Percentiles rank a stretch among this genome's conserved stretches.
Evolutionary conservation across 2,113 vertebrate genomes (phyloP).

Genomic region (Oriolus oriolus): DNA sequence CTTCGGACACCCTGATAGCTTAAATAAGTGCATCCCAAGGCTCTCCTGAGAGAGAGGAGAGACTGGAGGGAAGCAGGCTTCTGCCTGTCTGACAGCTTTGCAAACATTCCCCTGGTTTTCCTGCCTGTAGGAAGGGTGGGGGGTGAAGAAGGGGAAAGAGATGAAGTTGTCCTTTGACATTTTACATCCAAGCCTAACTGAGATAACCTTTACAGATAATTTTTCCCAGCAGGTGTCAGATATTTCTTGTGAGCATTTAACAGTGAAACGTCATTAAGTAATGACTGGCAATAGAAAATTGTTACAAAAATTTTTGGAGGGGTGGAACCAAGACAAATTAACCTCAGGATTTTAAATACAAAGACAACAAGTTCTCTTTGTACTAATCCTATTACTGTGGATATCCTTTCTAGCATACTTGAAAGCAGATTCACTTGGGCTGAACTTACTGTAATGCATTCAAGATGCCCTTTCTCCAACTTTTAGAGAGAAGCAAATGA

Average conservation of each 20-base stretch:
- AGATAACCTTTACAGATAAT: slow-evolving; percentile 61
- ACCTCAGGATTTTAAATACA: neutral
- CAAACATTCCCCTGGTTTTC: neutral
- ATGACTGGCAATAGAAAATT: slow-evolving; percentile 53
- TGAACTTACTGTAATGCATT: neutral
- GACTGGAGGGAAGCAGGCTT: slow-evolving; percentile 34
- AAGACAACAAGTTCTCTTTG: neutral
- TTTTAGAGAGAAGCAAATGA: neutral
- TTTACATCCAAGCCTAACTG: slow-evolving; percentile 37
- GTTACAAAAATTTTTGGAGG: slow-evolving; percentile 42
- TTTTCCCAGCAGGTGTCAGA: slow-evolving; percentile 63
- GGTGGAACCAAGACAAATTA: slow-evolving; percentile 46
- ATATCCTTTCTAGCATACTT: neutral
- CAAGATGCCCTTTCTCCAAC: neutral
- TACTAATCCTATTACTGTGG: slow-evolving; percentile 17
- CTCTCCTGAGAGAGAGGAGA: neutral
- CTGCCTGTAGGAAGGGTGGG: neutral
- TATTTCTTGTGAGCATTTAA: slow-evolving; percentile 52
- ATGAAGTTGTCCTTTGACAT: slow-evolving; percentile 46
- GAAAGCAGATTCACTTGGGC: neutral
- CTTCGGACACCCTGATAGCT: slow-evolving; percentile 50
- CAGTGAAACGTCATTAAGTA: slow-evolving; percentile 34
- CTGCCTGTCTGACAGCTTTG: slow-evolving; percentile 3
- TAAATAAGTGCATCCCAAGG: slow-evolving; percentile 10
- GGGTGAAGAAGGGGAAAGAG: neutral